Percentiles rank a stretch among this genome's conserved stretches.
phyloP scores from a whole-genome alignment of 2,113 vertebrate species.

The Ciconia boyciana region DNA sequence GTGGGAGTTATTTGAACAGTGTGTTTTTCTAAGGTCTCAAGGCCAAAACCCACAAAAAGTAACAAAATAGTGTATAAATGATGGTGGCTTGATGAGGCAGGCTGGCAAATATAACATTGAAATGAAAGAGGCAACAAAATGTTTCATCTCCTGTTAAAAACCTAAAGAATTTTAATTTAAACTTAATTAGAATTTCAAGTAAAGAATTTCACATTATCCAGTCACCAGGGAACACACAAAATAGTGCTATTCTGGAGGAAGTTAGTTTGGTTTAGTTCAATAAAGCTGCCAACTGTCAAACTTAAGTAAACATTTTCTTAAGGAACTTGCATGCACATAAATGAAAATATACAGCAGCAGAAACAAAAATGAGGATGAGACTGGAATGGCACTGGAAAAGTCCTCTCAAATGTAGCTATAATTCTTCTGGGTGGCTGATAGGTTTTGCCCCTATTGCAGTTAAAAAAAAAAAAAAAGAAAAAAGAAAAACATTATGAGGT shows the following conservation, averaged over 20 bases:
- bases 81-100: background rate
- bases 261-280: background rate
- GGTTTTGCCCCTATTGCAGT: background rate
- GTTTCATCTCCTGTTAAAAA: constrained; percentile 41
- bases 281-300: constrained; percentile 11
- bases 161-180: constrained; percentile 59
- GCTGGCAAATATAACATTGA: constrained; percentile 10
- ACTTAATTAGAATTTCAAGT: constrained; percentile 55
- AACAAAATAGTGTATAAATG: background rate
- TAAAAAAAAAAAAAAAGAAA: background rate
- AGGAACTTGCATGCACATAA: background rate
- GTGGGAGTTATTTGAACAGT: background rate
- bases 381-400: background rate
- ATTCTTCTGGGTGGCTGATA: background rate
- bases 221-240: constrained; percentile 44
- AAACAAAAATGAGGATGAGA: background rate
- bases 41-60: constrained; percentile 17
- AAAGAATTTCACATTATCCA: constrained; percentile 34
- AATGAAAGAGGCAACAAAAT: constrained; percentile 33
- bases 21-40: background rate
- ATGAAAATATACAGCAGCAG: constrained; percentile 21
- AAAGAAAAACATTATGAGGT: background rate
- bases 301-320: constrained; percentile 24
- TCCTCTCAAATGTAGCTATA: background rate
- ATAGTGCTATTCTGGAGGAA: constrained; percentile 17